Evolutionary conservation across 1,140 invertebrate species (phyloP), one percentile per base, ranked within the genome.

Genomic region (Microplitis mediator): DNA sequence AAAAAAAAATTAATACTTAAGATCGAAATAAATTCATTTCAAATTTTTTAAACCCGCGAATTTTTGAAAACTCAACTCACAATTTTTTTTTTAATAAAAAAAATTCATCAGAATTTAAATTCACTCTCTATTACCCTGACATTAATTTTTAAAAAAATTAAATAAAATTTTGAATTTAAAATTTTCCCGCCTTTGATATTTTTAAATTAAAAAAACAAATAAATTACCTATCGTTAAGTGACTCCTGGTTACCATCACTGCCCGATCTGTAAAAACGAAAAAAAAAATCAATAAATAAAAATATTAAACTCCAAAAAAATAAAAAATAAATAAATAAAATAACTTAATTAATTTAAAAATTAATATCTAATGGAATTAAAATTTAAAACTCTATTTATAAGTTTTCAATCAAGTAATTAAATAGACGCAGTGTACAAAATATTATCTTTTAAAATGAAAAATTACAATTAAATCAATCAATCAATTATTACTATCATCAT

Each of bases 141-240:
- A n/a, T 62, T 11, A 11, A 62, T 62, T 6, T 13, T 2, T 0
- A 8, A 32, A 34, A 31, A 6, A 62, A n/a, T 2, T 1, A 23
- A 31, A 45, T 36, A 11, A 34, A 34, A 23, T 51, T 51, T 51
- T 65, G 1, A 39, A 11, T 50, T 9, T 62, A 0, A 36, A 63
- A 9, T 14, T 23, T 63, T 39, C 61, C 4, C 4, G 4, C n/a
- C 34, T 36, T 74, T 78, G 72, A 74, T 73, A 74, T 36, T 74
- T 35, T 32, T 31, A 69, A 35, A 35, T 16, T 54, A 45, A 70
- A 77, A 74, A 64, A 3, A n/a, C n/a, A 69, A 75, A 52, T 35
- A 74, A 80, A 77, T 75, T 84, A 86, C 85, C 85, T 86, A 82
- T 87, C 84, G 71, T 87, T 86, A 72, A 86, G 80, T 61, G 82